Base-by-base conservation (phyloP, 2,113 vertebrate genomes). In the Bubalus kerabau region DNA sequence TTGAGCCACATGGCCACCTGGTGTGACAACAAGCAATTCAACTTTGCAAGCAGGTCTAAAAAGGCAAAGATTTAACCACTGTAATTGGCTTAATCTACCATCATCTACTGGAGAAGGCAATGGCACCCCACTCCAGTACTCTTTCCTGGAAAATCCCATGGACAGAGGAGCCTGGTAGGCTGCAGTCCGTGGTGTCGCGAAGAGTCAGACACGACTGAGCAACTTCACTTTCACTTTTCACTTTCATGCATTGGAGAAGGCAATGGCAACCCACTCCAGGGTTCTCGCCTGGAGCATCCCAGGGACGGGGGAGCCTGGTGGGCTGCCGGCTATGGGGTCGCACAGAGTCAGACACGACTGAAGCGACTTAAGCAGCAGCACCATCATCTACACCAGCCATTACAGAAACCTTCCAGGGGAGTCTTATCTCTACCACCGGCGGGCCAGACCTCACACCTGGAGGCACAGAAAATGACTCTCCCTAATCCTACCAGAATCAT, bases 31-130 rank as follows among this genome's bases (percentile, higher is more conserved):
- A 50, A 87, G 74, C 81, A 94, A 87, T 59, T 80, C 83, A 48
- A 46, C 64, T 81, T 91, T 82, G 36, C 80, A 87, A 21, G 80
- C 11, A 60, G 52, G 36, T 90, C 50, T 28, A 57, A 54, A 57
- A 87, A 89, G 40, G 26, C 59, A 80, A 78, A 95, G 92, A 93
- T 91, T 94, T 92, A 97, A 93, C 91, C 76, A 67, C 89, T 89
- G 76, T 82, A 74, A 97, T 83, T 98, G 97, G 83, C 76, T 96
- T 97, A 95, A 92, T 97, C 94, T 94, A 59, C 89, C 94, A 52
- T 91, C 80, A 32, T 96, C 97, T 92, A 80, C 67, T 1, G 0
- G 19, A 74, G n/a, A 24, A 74, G 21, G 21, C 10, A 36, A 40
- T 74, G 21, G 36, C 21, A 74, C 1, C 11, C 5, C n/a, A 74